Conservation (phyloP, 2,888 invertebrate genomes). For the Dorcus parallelipipedus region DNA sequence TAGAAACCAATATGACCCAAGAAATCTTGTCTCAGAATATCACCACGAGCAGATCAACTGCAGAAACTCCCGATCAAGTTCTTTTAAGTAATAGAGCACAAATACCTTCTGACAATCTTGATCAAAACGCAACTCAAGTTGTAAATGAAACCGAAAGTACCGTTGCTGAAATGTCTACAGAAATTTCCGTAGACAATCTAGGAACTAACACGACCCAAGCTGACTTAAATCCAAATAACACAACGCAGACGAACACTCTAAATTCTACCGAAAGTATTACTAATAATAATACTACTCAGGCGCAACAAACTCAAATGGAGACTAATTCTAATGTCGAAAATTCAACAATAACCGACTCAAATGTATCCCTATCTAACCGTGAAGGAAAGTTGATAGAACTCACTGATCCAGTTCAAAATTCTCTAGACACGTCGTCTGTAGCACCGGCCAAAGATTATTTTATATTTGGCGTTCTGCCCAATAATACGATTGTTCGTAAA, state of each 20-base stretch:
- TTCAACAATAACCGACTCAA: background rate
- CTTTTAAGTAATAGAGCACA: background rate
- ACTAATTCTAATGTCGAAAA: too few relatives aligned
- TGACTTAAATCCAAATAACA: too few relatives aligned
- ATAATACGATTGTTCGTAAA: conserved; percentile 76
- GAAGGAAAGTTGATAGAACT: conserved; percentile 34
- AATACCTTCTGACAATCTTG: background rate
- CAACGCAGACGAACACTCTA: too few relatives aligned
- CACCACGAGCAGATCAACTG: too few relatives aligned
- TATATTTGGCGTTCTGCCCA: conserved; percentile 73
- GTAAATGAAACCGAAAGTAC: too few relatives aligned
- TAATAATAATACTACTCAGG: background rate
- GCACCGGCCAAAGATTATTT: conserved; percentile 65
- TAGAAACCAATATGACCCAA: too few relatives aligned
- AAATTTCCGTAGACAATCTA: too few relatives aligned
- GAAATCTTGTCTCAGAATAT: too few relatives aligned
- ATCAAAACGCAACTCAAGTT: background rate
- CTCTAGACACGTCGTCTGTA: conserved; percentile 13
- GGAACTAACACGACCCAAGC: too few relatives aligned
- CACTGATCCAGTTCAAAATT: conserved; percentile 16
- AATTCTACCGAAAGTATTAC: conserved; percentile 6
- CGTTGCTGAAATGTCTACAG: too few relatives aligned
- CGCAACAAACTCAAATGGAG: too few relatives aligned
- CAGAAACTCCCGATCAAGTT: too few relatives aligned
- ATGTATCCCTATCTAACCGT: conserved; percentile 21